Conservation (phyloP, 1,140 invertebrate genomes). For the Copidosoma floridanum region DNA sequence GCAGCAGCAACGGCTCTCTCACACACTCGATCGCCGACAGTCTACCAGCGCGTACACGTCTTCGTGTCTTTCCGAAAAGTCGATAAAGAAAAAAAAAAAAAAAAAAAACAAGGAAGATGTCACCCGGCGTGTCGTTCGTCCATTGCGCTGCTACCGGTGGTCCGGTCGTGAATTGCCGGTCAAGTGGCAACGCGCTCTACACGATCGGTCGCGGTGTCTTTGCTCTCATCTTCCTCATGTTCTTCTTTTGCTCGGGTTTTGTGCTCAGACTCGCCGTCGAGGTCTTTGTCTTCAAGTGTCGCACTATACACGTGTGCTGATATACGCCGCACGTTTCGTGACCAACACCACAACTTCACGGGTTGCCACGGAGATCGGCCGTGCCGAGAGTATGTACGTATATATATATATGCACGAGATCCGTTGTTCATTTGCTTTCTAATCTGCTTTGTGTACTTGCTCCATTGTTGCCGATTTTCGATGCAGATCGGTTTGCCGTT, state of each 20-base stretch:
- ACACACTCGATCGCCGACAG: background rate
- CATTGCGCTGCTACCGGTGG: too few species aligned
- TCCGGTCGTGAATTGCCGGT: background rate
- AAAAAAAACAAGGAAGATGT: background rate
- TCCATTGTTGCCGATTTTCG: too few species aligned
- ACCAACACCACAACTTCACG: background rate
- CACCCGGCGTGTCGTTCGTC: background rate
- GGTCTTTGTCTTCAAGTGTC: conserved; percentile 26
- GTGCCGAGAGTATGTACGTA: background rate
- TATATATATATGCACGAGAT: background rate
- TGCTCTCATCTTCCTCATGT: conserved; percentile 11
- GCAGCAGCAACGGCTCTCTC: background rate
- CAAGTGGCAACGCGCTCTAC: conserved; percentile 9
- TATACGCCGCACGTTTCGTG: background rate
- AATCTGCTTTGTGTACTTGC: too few species aligned
- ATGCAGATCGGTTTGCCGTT: too few species aligned
- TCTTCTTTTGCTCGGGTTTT: conserved; percentile 25
- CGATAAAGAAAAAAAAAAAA: background rate
- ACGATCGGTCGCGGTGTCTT: conserved; percentile 1
- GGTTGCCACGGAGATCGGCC: too few species aligned
- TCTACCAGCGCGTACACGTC: background rate
- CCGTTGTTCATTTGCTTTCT: too few species aligned
- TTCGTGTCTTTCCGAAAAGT: background rate
- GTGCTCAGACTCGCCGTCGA: conserved; percentile 20
- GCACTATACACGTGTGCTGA: conserved; percentile 16